These are phyloP conservation scores for Lepidocyrtinus sp. DNA, from an alignment of 2,888 invertebrate species.

Conservation along the genomic window DNA sequence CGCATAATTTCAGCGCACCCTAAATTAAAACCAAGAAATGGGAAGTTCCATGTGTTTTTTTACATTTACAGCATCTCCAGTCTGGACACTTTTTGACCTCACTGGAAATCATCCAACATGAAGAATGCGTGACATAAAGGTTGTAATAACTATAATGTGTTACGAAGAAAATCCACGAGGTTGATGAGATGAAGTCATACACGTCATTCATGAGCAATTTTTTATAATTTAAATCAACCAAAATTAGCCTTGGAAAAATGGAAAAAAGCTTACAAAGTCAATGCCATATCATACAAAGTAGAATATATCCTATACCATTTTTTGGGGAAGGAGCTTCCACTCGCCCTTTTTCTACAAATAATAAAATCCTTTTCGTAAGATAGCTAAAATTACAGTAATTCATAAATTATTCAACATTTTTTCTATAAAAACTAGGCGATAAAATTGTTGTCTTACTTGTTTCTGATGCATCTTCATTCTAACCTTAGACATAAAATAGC, in stretches of 20 bases:
- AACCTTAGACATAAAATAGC: no score
- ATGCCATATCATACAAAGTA: conserved; percentile 19
- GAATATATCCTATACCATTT: conserved; percentile 6
- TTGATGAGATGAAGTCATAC: neutral
- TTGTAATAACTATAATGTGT: neutral
- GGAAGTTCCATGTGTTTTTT: no score
- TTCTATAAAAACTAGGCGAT: conserved; percentile 16
- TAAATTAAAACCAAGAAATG: no score
- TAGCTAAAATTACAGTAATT: conserved; percentile 1
- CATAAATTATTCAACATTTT: conserved; percentile 27
- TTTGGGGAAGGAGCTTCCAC: no score
- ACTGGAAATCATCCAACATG: conserved; percentile 9
- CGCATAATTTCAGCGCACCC: no score
- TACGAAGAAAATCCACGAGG: neutral
- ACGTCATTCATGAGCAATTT: neutral
- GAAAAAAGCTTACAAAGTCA: conserved; percentile 26
- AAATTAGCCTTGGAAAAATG: conserved; percentile 1
- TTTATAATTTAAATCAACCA: neutral
- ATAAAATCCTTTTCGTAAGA: neutral
- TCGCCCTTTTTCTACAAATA: neutral
- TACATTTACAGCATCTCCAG: no score
- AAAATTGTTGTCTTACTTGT: conserved; percentile 23
- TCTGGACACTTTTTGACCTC: neutral
- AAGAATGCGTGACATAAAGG: neutral
- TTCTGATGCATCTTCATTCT: conserved; percentile 11